Base-by-base conservation (phyloP, 2,113 vertebrate genomes). In the Gambusia affinis region DNA sequence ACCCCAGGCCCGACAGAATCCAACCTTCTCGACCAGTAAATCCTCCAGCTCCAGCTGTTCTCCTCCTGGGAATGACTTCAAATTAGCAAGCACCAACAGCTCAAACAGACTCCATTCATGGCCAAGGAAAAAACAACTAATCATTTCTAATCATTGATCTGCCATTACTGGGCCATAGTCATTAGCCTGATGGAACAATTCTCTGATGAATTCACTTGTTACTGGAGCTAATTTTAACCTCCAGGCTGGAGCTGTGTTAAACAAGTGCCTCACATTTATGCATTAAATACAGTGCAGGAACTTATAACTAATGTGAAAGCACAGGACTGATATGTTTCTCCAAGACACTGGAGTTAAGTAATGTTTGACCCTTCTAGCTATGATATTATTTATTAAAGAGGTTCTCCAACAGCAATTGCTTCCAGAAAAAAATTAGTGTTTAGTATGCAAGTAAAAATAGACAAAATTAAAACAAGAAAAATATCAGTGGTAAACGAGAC, bases 11-110 rank as follows among this genome's bases (percentile, higher is more conserved):
- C 79, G 60, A 76, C 66, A 78, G 76, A 80, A 73, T 89, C 79
- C 75, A 71, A 87, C 75, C 75, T 73, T 73, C 65, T 76, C 61
- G 78, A 78, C 73, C 82, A 71, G 64, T 80, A 82, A 93, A 92
- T 79, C 81, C 76, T 79, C 35, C 77, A 47, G 64, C 77, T 90
- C 87, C 85, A 92, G 89, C 90, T 92, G 89, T 62, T 91, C 61
- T 62, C 77, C 84, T 90, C 78, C 35, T 57, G 86, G 80, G 73
- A 83, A 66, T 60, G 78, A 81, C 87, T 85, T 81, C 67, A 87
- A 85, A 81, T 81, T 73, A 83, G 71, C 63, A 29, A 70, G 42
- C 72, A 70, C 71, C 42, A 78, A 79, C 44, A 63, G 51, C 80
- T 44, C 79, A 82, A 39, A 72, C 62, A 81, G 57, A 69, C 33